These are phyloP conservation scores for Parochlus steinenii DNA, from an alignment of 2,888 invertebrate genomes.

Conservation along the genomic window DNA sequence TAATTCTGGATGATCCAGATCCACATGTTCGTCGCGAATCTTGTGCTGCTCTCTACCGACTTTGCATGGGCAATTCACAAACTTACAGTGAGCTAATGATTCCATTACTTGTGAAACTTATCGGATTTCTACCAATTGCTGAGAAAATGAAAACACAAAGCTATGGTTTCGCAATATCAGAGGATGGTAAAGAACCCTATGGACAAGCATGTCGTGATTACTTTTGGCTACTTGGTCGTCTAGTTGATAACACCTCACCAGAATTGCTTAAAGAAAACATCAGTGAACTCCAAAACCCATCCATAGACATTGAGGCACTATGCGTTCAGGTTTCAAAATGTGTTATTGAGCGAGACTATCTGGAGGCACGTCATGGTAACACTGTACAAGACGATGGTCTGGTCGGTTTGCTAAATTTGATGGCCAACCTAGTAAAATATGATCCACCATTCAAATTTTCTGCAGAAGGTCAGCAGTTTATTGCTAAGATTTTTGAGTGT, in stretches of 20 bases:
- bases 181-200: conserved; percentile 84
- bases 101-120: conserved; percentile 63
- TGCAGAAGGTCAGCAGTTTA: conserved; percentile 45
- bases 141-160: conserved; percentile 60
- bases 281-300: conserved; percentile 34
- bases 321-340: conserved; percentile 57
- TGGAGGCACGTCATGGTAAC: conserved; percentile 65
- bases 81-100: conserved; percentile 46
- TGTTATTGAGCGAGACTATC: conserved; percentile 58
- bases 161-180: conserved; percentile 29
- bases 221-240: conserved; percentile 79
- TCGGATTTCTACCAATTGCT: conserved; percentile 67
- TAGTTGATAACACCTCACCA: conserved; percentile 71
- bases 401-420: conserved; percentile 69
- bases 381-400: conserved; percentile 83
- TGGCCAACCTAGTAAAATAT: conserved; percentile 78
- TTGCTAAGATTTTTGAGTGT: conserved; percentile 59
- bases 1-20: conserved; percentile 84
- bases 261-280: conserved; percentile 53
- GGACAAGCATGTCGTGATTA: conserved; percentile 90
- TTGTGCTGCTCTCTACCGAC: conserved; percentile 78
- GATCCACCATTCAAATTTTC: conserved; percentile 73
- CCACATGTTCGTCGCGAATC: conserved; percentile 81
- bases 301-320: conserved; percentile 56
- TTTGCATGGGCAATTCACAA: conserved; percentile 51